phyloP scores from a whole-genome alignment of 2,113 vertebrate genomes.

The Hippopotamus amphibius region DNA sequence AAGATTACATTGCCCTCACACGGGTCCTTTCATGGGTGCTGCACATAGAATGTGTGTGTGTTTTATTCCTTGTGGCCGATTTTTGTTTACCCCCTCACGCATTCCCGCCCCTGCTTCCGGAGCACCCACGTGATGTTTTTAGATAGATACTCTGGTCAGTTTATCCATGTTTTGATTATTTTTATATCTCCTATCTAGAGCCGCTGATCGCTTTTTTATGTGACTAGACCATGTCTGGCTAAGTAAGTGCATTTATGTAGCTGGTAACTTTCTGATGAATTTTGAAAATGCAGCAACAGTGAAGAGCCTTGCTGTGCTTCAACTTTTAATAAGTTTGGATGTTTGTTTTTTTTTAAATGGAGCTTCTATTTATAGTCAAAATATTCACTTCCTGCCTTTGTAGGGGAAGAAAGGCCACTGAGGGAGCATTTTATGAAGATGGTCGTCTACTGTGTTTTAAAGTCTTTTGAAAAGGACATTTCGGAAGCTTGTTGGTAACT shows the following conservation, averaged over 20 bases:
- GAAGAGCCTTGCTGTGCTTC: not conserved
- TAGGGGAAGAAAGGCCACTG: conserved; percentile 26
- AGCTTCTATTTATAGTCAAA: conserved; percentile 49
- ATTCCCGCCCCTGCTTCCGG: not conserved
- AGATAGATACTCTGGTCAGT: not conserved
- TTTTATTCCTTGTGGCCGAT: not conserved
- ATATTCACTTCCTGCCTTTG: not conserved
- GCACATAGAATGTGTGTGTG: not conserved
- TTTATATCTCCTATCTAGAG: conserved; percentile 28
- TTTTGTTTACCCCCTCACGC: not conserved
- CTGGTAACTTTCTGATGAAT: not conserved
- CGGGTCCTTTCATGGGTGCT: not conserved
- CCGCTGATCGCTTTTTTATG: not conserved
- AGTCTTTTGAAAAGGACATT: not conserved
- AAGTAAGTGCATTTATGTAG: not conserved
- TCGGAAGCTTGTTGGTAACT: conserved; percentile 30
- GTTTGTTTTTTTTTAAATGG: not conserved
- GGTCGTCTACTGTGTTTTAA: not conserved
- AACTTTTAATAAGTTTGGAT: not conserved
- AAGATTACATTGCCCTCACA: not conserved
- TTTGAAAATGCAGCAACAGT: not conserved
- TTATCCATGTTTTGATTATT: conserved; percentile 33
- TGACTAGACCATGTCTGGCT: not conserved
- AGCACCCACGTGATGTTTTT: not conserved
- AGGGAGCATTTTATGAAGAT: not conserved